Conservation (phyloP, 2,888 invertebrate species). For the Leptopilina myrica region DNA sequence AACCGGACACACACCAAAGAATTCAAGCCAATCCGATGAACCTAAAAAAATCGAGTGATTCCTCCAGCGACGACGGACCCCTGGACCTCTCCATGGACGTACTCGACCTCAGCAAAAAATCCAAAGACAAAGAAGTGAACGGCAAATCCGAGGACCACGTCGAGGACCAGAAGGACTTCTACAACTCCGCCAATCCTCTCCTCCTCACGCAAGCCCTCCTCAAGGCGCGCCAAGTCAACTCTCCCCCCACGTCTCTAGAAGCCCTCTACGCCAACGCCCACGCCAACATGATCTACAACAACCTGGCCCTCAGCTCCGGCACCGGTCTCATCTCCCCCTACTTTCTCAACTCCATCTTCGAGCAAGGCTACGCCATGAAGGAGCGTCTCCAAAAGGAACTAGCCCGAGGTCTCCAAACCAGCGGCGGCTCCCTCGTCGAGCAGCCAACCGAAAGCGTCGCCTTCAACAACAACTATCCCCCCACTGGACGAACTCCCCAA, state of each 20-base stretch:
- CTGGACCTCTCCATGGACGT: conserved; percentile 88
- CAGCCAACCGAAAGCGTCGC: conserved; percentile 63
- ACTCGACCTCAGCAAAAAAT: conserved; percentile 89
- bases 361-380: conserved; percentile 78
- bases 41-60: conserved; percentile 59
- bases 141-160: conserved; percentile 55
- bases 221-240: conserved; percentile 76
- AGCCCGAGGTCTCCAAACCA: conserved; percentile 83
- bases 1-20: conserved; percentile 69
- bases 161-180: conserved; percentile 59
- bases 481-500: conserved; percentile 40
- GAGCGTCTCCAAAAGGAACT: conserved; percentile 83
- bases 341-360: conserved; percentile 82
- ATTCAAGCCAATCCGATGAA: conserved; percentile 71
- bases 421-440: conserved; percentile 82
- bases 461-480: conserved; percentile 44
- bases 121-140: conserved; percentile 60
- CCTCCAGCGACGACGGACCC: conserved; percentile 76
- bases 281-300: conserved; percentile 68
- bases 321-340: conserved; percentile 80
- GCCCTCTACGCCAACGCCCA: conserved; percentile 70
- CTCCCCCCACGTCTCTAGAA: conserved; percentile 65
- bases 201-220: conserved; percentile 82
- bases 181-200: conserved; percentile 76
- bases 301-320: conserved; percentile 69